Base-by-base conservation (phyloP, 2,797 vertebrate genomes). In the Pelochelys cantorii region DNA sequence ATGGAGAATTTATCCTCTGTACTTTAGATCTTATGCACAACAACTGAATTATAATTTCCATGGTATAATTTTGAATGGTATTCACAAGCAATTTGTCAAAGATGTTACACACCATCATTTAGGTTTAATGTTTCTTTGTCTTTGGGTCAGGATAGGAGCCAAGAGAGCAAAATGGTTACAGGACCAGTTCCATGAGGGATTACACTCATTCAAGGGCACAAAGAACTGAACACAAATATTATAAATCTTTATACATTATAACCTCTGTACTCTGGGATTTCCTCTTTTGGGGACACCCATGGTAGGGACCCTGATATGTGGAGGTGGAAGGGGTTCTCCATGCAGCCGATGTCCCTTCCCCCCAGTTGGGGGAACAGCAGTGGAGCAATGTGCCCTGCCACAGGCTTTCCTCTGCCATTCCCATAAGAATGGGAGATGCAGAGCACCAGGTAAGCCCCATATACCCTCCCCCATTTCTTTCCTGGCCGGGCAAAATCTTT, bases 91-190 rank as follows among this genome's bases (percentile, higher is more conserved):
- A 57, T 86, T 89, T 84, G 57, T 87, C 53, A 0, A 2, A 74
- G 89, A 89, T 53, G 9, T 57, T 86, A 0, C 7, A 2, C 56
- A 37, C 77, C 90, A 59, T 85, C 65, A 80, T 91, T 86, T 55
- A 74, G 93, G 65, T 91, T 65, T 29, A 55, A 81, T 48, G 90
- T 94, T 91, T 52, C 85, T 89, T 2, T 1, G 77, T 89, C 56
- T 91, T 89, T 52, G 81, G 48, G 79, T 91, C 71, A 59, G 84
- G 79, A 86, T 91, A 90, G 86, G 92, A 92, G 79, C 94, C 59
- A 86, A 93, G 54, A 37, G 71, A 94, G 74, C 79, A 89, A 84
- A 90, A 92, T 20, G 11, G 68, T 84, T 93, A 90, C 71, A 85
- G 48, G 48, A 14, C 90, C 37, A 53, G 23, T 78, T 95, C 89